phyloP scores from a whole-genome alignment of 1,140 invertebrate species.

The Drosophila subpulchrella region DNA sequence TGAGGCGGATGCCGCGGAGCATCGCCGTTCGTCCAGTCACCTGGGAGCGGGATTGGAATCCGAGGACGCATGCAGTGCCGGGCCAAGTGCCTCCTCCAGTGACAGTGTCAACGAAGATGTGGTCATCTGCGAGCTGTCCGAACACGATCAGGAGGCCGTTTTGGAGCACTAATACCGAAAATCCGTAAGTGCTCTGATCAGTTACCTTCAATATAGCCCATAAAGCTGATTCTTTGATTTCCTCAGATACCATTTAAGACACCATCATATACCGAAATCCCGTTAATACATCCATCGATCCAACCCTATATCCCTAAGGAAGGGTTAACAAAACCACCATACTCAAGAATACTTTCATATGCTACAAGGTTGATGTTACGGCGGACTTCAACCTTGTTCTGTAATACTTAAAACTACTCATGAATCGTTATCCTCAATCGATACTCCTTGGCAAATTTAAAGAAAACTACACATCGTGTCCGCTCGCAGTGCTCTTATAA shows the following conservation, averaged over 20 bases:
- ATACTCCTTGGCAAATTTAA: too few relatives aligned
- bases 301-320: too few relatives aligned
- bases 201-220: background rate
- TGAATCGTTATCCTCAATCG: too few relatives aligned
- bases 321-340: too few relatives aligned
- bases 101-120: background rate
- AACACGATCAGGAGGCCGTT: background rate
- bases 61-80: background rate
- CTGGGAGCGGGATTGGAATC: background rate
- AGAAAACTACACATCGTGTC: too few relatives aligned
- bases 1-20: background rate
- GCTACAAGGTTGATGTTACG: background rate
- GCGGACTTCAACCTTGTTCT: too few relatives aligned
- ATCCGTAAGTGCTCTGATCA: too few relatives aligned
- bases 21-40: background rate
- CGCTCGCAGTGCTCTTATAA: background rate
- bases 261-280: background rate
- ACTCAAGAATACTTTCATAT: background rate
- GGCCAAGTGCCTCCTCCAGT: background rate
- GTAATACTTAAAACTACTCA: too few relatives aligned
- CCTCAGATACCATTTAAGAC: too few relatives aligned
- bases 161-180: background rate
- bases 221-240: background rate
- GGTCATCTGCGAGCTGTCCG: background rate
- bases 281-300: background rate